Percentiles rank a stretch among this genome's conserved stretches.
phyloP scores from a whole-genome alignment of 1,140 invertebrate genomes.

The Drosophila nasuta region DNA sequence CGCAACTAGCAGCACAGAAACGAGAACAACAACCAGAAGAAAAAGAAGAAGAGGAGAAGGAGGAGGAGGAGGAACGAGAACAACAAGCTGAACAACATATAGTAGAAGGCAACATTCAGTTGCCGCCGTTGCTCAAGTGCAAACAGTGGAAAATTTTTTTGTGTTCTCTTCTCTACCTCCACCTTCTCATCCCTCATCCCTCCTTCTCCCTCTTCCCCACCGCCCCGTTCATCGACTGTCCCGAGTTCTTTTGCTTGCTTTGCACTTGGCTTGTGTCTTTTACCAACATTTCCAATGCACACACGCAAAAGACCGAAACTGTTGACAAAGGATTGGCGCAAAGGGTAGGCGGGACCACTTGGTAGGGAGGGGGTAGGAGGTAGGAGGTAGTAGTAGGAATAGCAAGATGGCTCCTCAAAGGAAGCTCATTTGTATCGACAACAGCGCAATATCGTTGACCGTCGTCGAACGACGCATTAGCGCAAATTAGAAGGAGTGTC shows the following conservation, averaged over 20 bases:
- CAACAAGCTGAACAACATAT: slow-evolving; percentile 2
- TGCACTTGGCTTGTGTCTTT: slow-evolving; percentile 11
- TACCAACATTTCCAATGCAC: slow-evolving; percentile 31
- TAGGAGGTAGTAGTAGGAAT: background rate
- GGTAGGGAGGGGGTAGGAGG: background rate
- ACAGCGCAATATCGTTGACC: slow-evolving; percentile 1
- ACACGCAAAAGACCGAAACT: slow-evolving; percentile 16
- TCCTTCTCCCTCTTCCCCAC: too few species aligned
- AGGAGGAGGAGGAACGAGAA: too few species aligned
- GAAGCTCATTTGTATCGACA: slow-evolving; percentile 3
- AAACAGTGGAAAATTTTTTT: slow-evolving; percentile 64
- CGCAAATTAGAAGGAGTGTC: slow-evolving; percentile 63
- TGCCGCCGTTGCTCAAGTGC: slow-evolving; percentile 44
- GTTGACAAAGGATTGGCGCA: slow-evolving; percentile 32
- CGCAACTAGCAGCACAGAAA: slow-evolving; percentile 6
- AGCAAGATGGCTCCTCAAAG: background rate
- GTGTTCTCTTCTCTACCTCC: slow-evolving; percentile 12
- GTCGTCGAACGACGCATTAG: slow-evolving; percentile 43
- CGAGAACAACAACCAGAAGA: background rate
- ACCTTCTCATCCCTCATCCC: background rate
- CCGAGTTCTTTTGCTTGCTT: background rate
- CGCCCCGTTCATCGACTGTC: background rate
- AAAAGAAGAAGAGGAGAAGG: too few species aligned
- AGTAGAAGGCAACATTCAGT: slow-evolving; percentile 30
- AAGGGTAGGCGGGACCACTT: background rate